Conservation (phyloP, 2,888 invertebrate genomes). For the Drosophila macrospina region DNA sequence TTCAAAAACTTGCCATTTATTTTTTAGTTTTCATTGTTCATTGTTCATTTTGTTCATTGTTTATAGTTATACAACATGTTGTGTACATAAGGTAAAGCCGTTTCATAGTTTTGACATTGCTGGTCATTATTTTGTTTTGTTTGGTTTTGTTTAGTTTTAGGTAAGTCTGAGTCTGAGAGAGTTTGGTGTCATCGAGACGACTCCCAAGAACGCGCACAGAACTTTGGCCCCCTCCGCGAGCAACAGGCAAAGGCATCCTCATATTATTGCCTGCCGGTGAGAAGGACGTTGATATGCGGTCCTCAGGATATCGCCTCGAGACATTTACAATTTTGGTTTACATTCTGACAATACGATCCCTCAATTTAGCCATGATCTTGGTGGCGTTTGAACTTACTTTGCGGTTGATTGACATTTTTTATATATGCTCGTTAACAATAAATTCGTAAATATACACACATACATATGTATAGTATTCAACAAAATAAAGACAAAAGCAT, state of each 20-base stretch:
- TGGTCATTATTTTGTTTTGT: constrained; percentile 38
- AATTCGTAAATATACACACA: constrained; percentile 49
- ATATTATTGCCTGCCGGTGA: constrained; percentile 55
- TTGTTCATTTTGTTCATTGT: constrained; percentile 38
- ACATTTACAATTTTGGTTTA: constrained; percentile 17
- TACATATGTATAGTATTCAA: constrained; percentile 34
- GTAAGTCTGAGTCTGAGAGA: constrained; percentile 66
- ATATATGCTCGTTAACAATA: constrained; percentile 74
- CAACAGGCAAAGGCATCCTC: constrained; percentile 72
- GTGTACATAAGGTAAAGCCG: constrained; percentile 41
- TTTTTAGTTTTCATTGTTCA: constrained; percentile 64
- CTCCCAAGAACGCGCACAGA: constrained; percentile 53
- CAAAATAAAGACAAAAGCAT: constrained; percentile 66
- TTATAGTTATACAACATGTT: constrained; percentile 51
- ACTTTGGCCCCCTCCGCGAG: constrained; percentile 36
- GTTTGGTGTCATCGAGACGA: constrained; percentile 28
- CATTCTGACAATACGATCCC: constrained; percentile 27
- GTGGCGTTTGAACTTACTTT: constrained; percentile 38
- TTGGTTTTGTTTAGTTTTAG: constrained; percentile 23
- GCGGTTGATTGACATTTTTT: constrained; percentile 65
- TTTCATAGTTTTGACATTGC: constrained; percentile 53
- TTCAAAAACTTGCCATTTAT: constrained; percentile 76
- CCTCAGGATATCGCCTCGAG: constrained; percentile 36
- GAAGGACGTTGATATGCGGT: constrained; percentile 37
- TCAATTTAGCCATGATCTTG: constrained; percentile 8